Percentiles rank a stretch among this genome's conserved stretches.
These are phyloP conservation scores for Hypocryptadius cinnamomeus DNA, from an alignment of 2,113 vertebrate species.

Conservation along the genomic window DNA sequence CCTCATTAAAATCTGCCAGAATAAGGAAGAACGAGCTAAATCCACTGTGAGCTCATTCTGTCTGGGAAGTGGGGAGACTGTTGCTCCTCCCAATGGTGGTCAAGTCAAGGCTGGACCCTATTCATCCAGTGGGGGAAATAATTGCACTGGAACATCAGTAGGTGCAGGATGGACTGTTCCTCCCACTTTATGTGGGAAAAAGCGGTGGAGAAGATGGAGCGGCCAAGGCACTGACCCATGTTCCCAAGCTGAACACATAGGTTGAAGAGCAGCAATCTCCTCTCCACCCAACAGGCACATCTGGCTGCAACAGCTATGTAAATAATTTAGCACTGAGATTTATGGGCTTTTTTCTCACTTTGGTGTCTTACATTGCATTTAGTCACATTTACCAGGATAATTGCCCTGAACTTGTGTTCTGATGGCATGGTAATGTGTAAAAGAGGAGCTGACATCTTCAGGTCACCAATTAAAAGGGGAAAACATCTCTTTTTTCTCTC, in stretches of 20 bases:
- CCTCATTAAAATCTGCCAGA: neutral
- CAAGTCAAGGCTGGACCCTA: neutral
- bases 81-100: neutral
- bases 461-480: neutral
- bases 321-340: constrained; percentile 7
- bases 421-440: neutral
- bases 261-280: neutral
- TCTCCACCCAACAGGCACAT: fast-evolving
- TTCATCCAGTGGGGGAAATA: neutral
- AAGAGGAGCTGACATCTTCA: neutral
- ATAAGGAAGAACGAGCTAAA: neutral
- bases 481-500: neutral
- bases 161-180: neutral
- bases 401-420: neutral
- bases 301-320: neutral
- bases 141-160: neutral
- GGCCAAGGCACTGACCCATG: neutral
- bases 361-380: neutral
- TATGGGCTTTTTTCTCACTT: neutral
- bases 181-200: neutral
- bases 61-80: neutral
- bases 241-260: neutral
- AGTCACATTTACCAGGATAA: neutral
- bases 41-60: neutral
- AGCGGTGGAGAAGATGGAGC: neutral